A percentile compares a stretch with the other conserved stretches of the same genome.
phyloP scores from a whole-genome alignment of 2,113 vertebrate species.

The Monarcha castaneiventris region DNA sequence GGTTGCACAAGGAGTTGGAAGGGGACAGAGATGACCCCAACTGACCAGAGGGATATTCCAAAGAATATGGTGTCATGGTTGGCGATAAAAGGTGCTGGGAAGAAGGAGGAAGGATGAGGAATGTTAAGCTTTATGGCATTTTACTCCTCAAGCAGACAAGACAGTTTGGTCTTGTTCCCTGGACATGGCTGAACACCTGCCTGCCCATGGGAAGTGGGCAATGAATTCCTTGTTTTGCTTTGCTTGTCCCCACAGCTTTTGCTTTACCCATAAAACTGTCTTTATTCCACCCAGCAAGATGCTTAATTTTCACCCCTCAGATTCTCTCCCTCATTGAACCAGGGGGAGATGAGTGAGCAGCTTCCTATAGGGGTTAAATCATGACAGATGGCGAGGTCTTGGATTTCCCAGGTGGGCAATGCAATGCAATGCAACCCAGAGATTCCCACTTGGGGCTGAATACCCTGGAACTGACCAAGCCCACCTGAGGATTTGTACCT shows the following conservation, averaged over 20 bases:
- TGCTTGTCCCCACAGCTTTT: neutral
- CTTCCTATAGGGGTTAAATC: neutral
- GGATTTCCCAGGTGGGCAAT: neutral
- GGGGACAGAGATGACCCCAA: neutral
- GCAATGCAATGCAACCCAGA: neutral
- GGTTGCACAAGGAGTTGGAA: neutral
- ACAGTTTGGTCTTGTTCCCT: neutral
- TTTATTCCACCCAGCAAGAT: neutral
- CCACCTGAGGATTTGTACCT: neutral
- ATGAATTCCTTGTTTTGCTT: neutral
- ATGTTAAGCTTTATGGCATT: rapidly evolving
- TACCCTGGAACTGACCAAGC: neutral
- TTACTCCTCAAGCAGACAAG: neutral
- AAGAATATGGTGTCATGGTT: rapidly evolving
- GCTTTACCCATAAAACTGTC: neutral
- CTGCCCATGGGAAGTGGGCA: rapidly evolving
- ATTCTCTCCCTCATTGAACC: neutral
- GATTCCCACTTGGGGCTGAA: neutral
- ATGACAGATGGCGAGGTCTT: neutral
- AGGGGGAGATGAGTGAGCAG: rapidly evolving
- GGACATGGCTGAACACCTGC: neutral
- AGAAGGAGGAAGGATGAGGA: neutral
- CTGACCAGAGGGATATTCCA: neutral
- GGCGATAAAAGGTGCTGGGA: neutral
- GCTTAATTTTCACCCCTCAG: neutral